phyloP scores from a whole-genome alignment of 2,888 invertebrate species.

The Ariolimax columbianus region DNA sequence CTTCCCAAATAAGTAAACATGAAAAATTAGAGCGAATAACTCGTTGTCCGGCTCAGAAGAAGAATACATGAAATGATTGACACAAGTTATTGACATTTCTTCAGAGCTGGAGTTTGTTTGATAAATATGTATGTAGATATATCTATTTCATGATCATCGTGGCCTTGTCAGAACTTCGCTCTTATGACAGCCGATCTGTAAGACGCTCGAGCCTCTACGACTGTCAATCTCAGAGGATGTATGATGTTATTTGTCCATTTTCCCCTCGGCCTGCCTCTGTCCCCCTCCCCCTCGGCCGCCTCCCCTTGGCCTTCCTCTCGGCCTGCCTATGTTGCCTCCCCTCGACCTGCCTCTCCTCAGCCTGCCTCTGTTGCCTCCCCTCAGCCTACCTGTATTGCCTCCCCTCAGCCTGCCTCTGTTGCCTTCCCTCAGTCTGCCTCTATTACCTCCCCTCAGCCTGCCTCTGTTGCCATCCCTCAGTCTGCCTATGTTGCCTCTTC shows the following conservation, averaged over 20 bases:
- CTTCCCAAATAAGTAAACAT: too few relatives aligned
- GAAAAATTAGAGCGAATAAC: too few relatives aligned
- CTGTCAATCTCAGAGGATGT: not conserved
- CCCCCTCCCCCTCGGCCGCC: not conserved
- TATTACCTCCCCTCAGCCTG: not conserved
- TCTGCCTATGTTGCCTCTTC: not conserved
- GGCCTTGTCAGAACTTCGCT: too few relatives aligned
- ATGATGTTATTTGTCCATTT: not conserved
- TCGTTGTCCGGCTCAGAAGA: too few relatives aligned
- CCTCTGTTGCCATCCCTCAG: not conserved
- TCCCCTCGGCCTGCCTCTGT: not conserved
- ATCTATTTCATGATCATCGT: too few relatives aligned
- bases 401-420: not conserved
- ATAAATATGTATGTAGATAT: too few relatives aligned
- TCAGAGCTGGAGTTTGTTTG: too few relatives aligned
- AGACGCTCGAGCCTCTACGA: too few relatives aligned
- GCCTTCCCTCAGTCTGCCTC: not conserved
- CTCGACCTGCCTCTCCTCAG: not conserved
- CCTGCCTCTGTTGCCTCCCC: not conserved
- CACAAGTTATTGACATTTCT: too few relatives aligned
- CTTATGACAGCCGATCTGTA: too few relatives aligned
- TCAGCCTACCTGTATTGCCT: not conserved
- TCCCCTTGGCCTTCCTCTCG: not conserved
- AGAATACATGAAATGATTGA: too few relatives aligned
- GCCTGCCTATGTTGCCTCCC: not conserved